phyloP scores from a whole-genome alignment of 1,140 invertebrate species.

The Muscidifurax raptorellus region DNA sequence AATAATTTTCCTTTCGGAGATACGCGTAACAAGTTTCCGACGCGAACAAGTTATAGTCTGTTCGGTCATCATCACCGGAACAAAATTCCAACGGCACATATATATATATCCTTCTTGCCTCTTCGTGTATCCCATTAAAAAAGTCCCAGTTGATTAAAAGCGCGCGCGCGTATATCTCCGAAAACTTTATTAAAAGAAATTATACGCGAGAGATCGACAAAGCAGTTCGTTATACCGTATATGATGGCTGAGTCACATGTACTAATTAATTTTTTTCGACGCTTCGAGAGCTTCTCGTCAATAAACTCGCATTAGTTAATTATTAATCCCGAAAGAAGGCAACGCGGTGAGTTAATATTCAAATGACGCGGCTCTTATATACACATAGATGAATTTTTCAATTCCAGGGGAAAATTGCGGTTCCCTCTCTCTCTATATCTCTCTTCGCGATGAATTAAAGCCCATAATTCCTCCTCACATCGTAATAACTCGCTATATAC shows the following conservation, averaged over 20 bases:
- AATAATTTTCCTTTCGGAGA: not conserved
- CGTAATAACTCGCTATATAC: conserved; percentile 1
- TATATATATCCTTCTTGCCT: no score
- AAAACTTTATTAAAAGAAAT: not conserved
- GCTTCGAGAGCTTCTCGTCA: no score
- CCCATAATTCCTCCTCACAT: conserved; percentile 1
- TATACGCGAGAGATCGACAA: not conserved
- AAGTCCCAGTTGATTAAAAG: not conserved
- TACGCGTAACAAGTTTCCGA: no score
- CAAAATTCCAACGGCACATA: not conserved
- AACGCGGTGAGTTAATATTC: not conserved
- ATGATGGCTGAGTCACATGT: not conserved
- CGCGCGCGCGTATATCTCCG: not conserved
- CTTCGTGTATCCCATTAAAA: not conserved
- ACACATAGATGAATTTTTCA: not conserved
- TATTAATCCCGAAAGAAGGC: not conserved
- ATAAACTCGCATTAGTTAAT: not conserved
- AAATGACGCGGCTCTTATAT: no score
- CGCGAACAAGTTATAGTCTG: not conserved
- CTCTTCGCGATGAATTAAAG: conserved; percentile 15
- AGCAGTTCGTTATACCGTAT: no score
- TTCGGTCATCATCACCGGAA: not conserved
- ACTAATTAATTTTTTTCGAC: not conserved
- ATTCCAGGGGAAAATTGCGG: not conserved
- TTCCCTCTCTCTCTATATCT: no score